Base-by-base conservation (phyloP, 2,888 invertebrate species). In the Drosophila siamana region DNA sequence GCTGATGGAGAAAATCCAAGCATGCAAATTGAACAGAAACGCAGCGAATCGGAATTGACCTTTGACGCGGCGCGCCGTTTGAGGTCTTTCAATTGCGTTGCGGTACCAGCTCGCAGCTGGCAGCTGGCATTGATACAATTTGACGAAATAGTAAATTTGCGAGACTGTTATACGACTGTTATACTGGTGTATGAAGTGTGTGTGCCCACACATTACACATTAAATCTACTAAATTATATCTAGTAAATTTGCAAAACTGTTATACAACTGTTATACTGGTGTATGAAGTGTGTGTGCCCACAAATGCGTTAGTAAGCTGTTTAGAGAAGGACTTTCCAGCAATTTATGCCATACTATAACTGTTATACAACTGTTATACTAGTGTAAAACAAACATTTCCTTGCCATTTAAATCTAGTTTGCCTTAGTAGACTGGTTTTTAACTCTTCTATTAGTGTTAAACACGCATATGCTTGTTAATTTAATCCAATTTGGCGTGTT, bases 291-390 rank as follows among this genome's bases (percentile, higher is more conserved):
- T 4, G n/a, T n/a, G 1, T 33, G 4, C 30, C 1, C 0, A 4
- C 4, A 33, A 33, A 11, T 33, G n/a, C n/a, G n/a, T n/a, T n/a
- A n/a, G n/a, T 4, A 44, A 8, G 13, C 54, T n/a, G n/a, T n/a
- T n/a, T n/a, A n/a, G n/a, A n/a, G n/a, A n/a, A n/a, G n/a, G n/a
- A n/a, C n/a, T n/a, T n/a, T n/a, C n/a, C n/a, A n/a, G n/a, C n/a
- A n/a, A n/a, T n/a, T n/a, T n/a, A n/a, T n/a, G n/a, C n/a, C n/a
- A n/a, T n/a, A n/a, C n/a, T n/a, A n/a, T n/a, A 30, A 30, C 33
- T 57, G n/a, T 59, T 30, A 59, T 40, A 40, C 13, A 19, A 38
- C 43, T 61, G 41, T 54, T 44, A 30, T 43, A 69, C 16, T 52
- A 55, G 13, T 4, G n/a, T n/a, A n/a, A n/a, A n/a, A n/a, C n/a